Base-by-base conservation (phyloP, 2,113 vertebrate species). In the Syngnathus scovelli region DNA sequence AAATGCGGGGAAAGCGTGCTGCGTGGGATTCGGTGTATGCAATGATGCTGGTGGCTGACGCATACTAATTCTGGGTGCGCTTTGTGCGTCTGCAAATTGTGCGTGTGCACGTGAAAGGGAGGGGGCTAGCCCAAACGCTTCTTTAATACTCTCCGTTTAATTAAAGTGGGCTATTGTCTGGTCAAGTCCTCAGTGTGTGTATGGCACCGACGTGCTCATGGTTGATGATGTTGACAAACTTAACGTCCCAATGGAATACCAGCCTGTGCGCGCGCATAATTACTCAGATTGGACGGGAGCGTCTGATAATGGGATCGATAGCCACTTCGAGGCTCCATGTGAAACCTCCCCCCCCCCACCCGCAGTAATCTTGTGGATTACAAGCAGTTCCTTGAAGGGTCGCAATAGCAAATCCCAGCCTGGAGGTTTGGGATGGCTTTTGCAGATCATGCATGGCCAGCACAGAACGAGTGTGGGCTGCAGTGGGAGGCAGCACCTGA, bases 331-430 rank as follows among this genome's bases (percentile, higher is more conserved):
- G 69, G 67, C 64, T 66, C 65, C 66, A 12, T 54, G 66, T 73
- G 54, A 67, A 80, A 67, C 73, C 51, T 1, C 72, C 9, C 51
- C 3, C 72, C 9, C 73, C 63, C 70, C 78, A 70, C 78, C 80
- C 75, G 69, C 72, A 77, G 72, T 78, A 82, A 83, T 85, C 82
- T 70, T 38, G 82, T 72, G 85, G 83, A 84, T 86, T 76, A 79
- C 71, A 74, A 75, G 80, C 67, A 72, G 64, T 61, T 67, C 43
- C 64, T 58, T 62, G 68, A 43, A 48, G 68, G 65, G 49, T 68
- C 37, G 37, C 64, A 54, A 23, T 41, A 11, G 10, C 67, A 66
- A 69, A 71, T 68, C 58, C 23, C 44, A 61, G 65, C 49, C 64
- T 38, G 77, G 56, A 66, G 73, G 44, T 6, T 0, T 9, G 48